Percentiles rank a stretch among this genome's conserved stretches.
These are phyloP conservation scores for Melolontha melolontha DNA, from an alignment of 2,888 invertebrate genomes.

Conservation along the genomic window DNA sequence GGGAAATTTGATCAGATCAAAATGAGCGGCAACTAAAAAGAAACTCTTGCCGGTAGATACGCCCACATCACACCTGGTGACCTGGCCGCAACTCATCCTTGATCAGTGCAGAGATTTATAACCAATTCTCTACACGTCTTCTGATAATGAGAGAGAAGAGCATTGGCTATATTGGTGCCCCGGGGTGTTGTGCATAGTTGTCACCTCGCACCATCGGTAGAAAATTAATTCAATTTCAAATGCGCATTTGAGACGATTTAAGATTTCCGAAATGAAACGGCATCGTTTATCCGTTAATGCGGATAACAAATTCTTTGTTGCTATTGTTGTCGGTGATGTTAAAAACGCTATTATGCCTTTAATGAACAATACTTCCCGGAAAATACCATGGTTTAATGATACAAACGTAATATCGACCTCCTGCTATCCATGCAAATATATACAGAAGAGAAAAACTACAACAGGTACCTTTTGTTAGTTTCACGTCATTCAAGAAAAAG, in stretches of 20 bases:
- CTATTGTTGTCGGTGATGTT: background rate
- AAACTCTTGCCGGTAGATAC: conserved; percentile 53
- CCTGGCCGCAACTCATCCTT: conserved; percentile 54
- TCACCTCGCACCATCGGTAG: conserved; percentile 43
- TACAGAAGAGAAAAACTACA: too few species aligned
- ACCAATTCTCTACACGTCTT: conserved; percentile 53
- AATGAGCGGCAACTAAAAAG: conserved; percentile 52
- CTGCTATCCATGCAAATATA: conserved; percentile 13
- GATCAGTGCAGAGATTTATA: conserved; percentile 54
- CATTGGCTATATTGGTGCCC: conserved; percentile 46
- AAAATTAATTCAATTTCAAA: conserved; percentile 11
- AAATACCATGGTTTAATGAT: conserved; percentile 20
- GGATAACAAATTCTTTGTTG: conserved; percentile 7
- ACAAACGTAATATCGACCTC: conserved; percentile 8
- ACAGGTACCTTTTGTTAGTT: too few species aligned
- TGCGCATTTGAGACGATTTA: background rate
- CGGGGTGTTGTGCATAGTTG: conserved; percentile 46
- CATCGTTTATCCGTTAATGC: background rate
- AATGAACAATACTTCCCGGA: conserved; percentile 34
- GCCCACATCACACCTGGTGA: conserved; percentile 57
- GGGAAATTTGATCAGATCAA: conserved; percentile 50
- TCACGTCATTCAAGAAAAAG: too few species aligned
- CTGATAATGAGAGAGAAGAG: conserved; percentile 52
- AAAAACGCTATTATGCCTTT: conserved; percentile 8
- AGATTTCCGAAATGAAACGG: conserved; percentile 8